A percentile compares a stretch with the other conserved stretches of the same genome.
These are phyloP conservation scores for Drosophila robusta DNA, from an alignment of 2,888 invertebrate genomes.

Conservation along the genomic window DNA sequence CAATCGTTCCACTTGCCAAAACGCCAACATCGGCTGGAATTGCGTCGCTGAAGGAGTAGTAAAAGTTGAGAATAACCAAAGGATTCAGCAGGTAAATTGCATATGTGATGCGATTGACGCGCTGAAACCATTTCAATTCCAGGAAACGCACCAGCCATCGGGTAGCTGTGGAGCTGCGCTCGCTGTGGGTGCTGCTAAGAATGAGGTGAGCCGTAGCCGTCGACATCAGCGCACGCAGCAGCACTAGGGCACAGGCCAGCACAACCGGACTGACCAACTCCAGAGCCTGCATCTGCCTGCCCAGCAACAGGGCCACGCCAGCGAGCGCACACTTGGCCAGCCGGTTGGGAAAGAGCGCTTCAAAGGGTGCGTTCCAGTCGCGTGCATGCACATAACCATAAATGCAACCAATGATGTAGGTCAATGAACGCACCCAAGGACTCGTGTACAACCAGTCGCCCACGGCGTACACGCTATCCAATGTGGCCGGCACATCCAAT, in stretches of 20 bases:
- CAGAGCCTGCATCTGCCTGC: background rate
- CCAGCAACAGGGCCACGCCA: background rate
- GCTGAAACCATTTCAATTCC: conserved; percentile 33
- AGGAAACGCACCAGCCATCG: conserved; percentile 35
- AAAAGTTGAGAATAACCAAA: conserved; percentile 30
- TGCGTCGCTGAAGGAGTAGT: conserved; percentile 21
- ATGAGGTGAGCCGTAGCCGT: conserved; percentile 29
- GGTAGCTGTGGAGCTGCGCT: background rate
- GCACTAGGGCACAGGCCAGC: background rate
- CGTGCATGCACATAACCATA: conserved; percentile 37
- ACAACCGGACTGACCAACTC: background rate
- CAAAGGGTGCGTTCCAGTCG: conserved; percentile 17
- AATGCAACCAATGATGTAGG: conserved; percentile 42
- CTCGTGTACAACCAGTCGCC: conserved; percentile 30
- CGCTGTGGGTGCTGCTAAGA: conserved; percentile 5
- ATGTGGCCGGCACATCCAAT: background rate
- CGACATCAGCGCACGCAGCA: conserved; percentile 13
- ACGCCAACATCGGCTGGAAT: conserved; percentile 28
- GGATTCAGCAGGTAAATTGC: conserved; percentile 55
- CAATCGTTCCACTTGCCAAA: conserved; percentile 29
- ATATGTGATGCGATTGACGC: conserved; percentile 42
- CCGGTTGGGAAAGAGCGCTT: background rate
- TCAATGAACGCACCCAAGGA: conserved; percentile 26
- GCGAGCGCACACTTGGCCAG: background rate
- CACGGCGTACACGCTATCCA: conserved; percentile 14